Evolutionary conservation across 2,888 invertebrate species (phyloP).

Genomic region (Scaptomyza tumidula): DNA sequence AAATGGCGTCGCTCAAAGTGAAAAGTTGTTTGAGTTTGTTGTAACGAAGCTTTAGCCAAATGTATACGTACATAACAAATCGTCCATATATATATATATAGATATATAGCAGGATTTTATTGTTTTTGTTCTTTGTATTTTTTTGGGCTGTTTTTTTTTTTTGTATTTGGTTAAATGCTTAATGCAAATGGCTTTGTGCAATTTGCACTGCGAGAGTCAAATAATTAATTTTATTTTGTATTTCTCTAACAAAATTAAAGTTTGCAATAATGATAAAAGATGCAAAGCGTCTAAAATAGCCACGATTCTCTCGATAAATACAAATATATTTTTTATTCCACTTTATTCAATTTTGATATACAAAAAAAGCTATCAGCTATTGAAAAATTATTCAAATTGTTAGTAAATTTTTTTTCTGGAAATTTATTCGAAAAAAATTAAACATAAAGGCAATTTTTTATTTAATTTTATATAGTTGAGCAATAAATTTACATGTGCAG

Average conservation of each 20-base stretch:
- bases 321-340: not conserved
- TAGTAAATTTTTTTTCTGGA: not conserved
- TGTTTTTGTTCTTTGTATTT: slow-evolving; percentile 12
- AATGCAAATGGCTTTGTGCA: slow-evolving; percentile 69
- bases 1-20: slow-evolving; percentile 54
- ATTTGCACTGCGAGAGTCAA: slow-evolving; percentile 62
- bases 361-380: no score
- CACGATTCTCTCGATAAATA: not conserved
- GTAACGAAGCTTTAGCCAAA: slow-evolving; percentile 50
- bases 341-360: no score
- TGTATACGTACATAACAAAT: not conserved
- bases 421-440: no score
- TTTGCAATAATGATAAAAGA: slow-evolving; percentile 15
- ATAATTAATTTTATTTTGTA: slow-evolving; percentile 25
- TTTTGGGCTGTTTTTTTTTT: slow-evolving; percentile 16
- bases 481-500: no score
- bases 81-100: not conserved
- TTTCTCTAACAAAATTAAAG: slow-evolving; percentile 40
- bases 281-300: not conserved
- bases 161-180: slow-evolving; percentile 34
- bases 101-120: slow-evolving; percentile 22
- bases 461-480: not conserved
- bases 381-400: not conserved
- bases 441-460: not conserved
- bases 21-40: slow-evolving; percentile 73